These are phyloP conservation scores for Drosophila mulleri DNA, from an alignment of 2,888 invertebrate genomes.

Conservation along the genomic window DNA sequence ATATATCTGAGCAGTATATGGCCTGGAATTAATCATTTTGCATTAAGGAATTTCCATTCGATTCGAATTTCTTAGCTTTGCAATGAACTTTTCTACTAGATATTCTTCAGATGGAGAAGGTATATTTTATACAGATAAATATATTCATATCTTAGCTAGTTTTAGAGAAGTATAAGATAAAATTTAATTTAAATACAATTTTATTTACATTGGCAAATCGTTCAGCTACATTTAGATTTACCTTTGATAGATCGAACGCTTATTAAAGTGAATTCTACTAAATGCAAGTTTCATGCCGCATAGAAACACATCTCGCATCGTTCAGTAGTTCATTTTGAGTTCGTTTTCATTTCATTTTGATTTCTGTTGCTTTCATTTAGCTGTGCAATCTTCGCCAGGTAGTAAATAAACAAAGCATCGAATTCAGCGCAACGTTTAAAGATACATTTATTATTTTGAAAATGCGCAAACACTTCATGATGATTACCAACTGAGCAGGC, in stretches of 20 bases:
- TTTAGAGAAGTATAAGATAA: no score
- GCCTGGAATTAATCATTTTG: not conserved
- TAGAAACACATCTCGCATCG: constrained; percentile 23
- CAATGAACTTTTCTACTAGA: no score
- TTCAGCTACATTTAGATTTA: no score
- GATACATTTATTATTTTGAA: constrained; percentile 67
- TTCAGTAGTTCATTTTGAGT: constrained; percentile 20
- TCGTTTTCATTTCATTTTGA: constrained; percentile 17
- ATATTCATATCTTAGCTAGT: no score
- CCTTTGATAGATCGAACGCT: not conserved
- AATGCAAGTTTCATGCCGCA: not conserved
- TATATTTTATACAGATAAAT: no score
- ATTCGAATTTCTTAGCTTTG: not conserved
- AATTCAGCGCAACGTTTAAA: constrained; percentile 61
- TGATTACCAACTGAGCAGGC: constrained; percentile 47
- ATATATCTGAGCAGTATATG: not conserved
- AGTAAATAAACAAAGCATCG: constrained; percentile 54
- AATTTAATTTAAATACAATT: not conserved
- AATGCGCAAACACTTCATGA: constrained; percentile 72
- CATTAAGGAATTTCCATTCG: not conserved
- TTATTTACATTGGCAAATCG: no score
- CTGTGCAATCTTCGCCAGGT: constrained; percentile 38
- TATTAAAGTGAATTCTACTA: not conserved
- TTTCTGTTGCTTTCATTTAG: constrained; percentile 16
- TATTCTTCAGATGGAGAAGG: no score